phyloP scores from a whole-genome alignment of 2,888 invertebrate genomes.

The Spisula subtruncata region DNA sequence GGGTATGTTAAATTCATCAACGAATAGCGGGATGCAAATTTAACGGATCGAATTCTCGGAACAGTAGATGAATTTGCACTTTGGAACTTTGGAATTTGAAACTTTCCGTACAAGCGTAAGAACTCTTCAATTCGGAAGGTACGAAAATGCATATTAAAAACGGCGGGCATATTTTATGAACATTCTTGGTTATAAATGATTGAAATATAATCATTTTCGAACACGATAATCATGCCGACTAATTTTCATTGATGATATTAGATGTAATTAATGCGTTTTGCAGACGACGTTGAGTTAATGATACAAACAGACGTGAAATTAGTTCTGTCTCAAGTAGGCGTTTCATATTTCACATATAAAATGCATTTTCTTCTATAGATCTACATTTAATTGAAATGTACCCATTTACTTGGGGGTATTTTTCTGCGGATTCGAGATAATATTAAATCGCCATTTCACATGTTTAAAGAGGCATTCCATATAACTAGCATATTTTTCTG shows the following conservation, averaged over 20 bases:
- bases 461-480: no score
- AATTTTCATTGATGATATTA: not conserved
- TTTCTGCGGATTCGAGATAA: not conserved
- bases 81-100: not conserved
- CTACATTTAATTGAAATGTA: not conserved
- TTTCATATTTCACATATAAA: not conserved
- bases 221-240: not conserved
- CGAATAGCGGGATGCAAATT: constrained; percentile 23
- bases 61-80: constrained; percentile 35
- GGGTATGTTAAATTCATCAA: not conserved
- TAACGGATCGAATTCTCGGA: not conserved
- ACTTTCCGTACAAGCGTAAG: not conserved
- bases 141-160: constrained; percentile 2
- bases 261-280: not conserved
- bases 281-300: constrained; percentile 3
- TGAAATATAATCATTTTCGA: constrained; percentile 11
- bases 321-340: not conserved
- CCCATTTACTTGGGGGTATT: not conserved
- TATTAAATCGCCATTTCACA: not conserved
- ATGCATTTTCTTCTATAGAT: not conserved
- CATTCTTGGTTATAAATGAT: not conserved
- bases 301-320: not conserved
- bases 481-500: no score
- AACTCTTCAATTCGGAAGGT: not conserved
- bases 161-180: not conserved